phyloP scores from a whole-genome alignment of 64 coral and sea anemone species.

The Porites lutea region DNA sequence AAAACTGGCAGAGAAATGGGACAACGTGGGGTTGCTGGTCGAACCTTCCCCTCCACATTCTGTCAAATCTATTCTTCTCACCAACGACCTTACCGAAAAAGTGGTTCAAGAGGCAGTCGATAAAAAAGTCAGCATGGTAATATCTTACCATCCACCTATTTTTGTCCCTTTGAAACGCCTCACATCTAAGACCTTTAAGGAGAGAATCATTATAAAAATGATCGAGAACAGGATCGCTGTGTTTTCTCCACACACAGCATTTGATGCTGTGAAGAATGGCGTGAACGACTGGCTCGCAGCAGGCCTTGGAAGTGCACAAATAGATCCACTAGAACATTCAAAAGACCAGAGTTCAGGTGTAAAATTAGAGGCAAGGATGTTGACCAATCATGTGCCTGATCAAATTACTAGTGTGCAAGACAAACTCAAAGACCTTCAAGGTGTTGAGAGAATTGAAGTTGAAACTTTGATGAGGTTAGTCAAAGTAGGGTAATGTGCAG shows the following conservation, averaged over 20 bases:
- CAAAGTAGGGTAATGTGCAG: no score
- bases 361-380: slow-evolving; percentile 22
- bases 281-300: slow-evolving; percentile 98
- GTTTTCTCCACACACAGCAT: slow-evolving; percentile 96
- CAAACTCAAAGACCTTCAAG: neutral
- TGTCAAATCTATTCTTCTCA: slow-evolving; percentile 87
- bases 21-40: slow-evolving; percentile 95
- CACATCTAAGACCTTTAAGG: slow-evolving; percentile 78
- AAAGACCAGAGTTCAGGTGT: neutral
- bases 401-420: neutral
- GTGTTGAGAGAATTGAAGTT: neutral
- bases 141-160: slow-evolving; percentile 98
- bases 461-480: neutral
- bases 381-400: slow-evolving; percentile 25
- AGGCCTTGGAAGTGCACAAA: slow-evolving; percentile 69
- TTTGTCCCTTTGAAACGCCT: slow-evolving; percentile 89
- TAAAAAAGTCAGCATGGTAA: slow-evolving; percentile 75
- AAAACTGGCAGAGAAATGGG: slow-evolving; percentile 92
- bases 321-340: slow-evolving; percentile 60
- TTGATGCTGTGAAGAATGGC: slow-evolving; percentile 95
- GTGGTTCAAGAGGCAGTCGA: slow-evolving; percentile 92
- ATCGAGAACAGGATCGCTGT: slow-evolving; percentile 91
- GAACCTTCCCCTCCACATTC: slow-evolving; percentile 80
- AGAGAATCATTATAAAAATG: slow-evolving; percentile 92
- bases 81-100: slow-evolving; percentile 90